Conservation (phyloP, 2,888 invertebrate genomes). For the Schizotus pectinicornis region DNA sequence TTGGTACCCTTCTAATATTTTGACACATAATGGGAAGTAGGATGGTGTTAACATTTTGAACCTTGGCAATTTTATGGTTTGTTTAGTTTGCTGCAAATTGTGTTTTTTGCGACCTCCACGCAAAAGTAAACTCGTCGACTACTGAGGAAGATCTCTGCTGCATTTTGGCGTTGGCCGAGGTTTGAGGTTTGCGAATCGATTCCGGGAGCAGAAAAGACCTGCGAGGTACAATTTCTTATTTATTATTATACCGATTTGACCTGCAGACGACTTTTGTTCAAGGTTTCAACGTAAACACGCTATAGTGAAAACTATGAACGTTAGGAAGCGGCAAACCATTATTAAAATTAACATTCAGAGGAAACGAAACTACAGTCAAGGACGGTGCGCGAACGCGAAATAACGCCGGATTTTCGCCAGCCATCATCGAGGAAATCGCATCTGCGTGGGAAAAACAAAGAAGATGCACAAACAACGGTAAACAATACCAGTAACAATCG, state of each 20-base stretch:
- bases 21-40: no score
- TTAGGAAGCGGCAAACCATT: slow-evolving; percentile 36
- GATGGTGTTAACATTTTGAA: no score
- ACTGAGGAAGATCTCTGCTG: no score
- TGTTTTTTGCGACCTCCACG: no score
- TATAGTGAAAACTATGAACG: slow-evolving; percentile 35
- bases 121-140: no score
- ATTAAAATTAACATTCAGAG: slow-evolving; percentile 38
- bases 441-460: no score
- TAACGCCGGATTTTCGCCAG: slow-evolving; percentile 19
- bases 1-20: no score
- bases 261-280: slow-evolving; percentile 54
- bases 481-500: slow-evolving; percentile 9
- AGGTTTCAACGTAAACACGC: slow-evolving; percentile 44
- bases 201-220: no score
- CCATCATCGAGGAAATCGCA: not conserved
- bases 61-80: no score
- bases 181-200: no score
- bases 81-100: no score
- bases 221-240: slow-evolving; percentile 31
- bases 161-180: no score
- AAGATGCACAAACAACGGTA: slow-evolving; percentile 1
- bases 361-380: slow-evolving; percentile 36
- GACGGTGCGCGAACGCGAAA: slow-evolving; percentile 29
- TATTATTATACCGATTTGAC: slow-evolving; percentile 49